phyloP scores from a whole-genome alignment of 2,113 vertebrate genomes.

The Mungos mungo region DNA sequence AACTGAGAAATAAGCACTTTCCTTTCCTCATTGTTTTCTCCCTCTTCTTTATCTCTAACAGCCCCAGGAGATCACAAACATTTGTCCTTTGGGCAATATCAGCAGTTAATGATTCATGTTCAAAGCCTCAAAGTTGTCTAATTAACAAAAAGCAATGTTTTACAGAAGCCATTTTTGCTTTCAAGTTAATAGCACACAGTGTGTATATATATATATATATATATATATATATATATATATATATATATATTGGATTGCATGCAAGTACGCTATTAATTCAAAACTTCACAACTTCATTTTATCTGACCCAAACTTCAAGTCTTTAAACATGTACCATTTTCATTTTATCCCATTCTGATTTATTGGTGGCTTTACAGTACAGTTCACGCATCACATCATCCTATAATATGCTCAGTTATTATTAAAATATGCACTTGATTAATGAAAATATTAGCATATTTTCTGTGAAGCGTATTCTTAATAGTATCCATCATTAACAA shows the following conservation, averaged over 20 bases:
- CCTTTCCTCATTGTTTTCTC: background rate
- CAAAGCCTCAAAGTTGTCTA: conserved; percentile 64
- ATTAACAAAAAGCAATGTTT: conserved; percentile 77
- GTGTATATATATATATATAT: background rate
- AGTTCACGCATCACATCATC: background rate
- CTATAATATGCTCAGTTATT: background rate
- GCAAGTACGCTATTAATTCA: background rate
- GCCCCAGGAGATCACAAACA: conserved; percentile 39
- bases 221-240: background rate
- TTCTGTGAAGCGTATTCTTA: background rate
- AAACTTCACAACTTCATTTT: background rate
- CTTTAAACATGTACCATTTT: background rate
- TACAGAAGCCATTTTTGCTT: conserved; percentile 30
- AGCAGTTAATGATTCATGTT: conserved; percentile 69
- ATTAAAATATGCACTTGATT: conserved; percentile 42
- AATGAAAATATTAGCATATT: conserved; percentile 40
- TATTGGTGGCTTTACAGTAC: background rate
- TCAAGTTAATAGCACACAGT: conserved; percentile 60
- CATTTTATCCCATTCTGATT: background rate
- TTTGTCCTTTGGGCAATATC: conserved; percentile 51
- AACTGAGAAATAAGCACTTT: conserved; percentile 67
- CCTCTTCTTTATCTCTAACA: conserved; percentile 41
- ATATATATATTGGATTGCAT: background rate
- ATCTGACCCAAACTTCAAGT: background rate
- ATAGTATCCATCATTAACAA: background rate